Evolutionary conservation across 92 coral and sea anemone species (phyloP), one percentile per base, ranked within the genome.

Genomic region (Heliopora coerulea): DNA sequence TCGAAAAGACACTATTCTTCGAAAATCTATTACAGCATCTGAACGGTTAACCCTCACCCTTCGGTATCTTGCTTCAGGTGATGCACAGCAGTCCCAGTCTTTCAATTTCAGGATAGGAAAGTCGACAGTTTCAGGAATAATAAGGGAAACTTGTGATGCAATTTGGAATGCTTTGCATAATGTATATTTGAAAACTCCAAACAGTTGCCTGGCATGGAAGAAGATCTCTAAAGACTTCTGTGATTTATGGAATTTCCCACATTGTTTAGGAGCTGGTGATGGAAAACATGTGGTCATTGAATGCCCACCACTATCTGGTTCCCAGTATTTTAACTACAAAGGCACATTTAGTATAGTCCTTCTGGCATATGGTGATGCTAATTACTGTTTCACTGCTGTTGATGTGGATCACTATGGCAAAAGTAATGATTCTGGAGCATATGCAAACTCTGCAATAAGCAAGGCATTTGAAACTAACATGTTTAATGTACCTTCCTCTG

Each of bases 361-460:
- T 18, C 41, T 87, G 91, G 91, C 86, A 65, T 74, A 80, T 31
- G 84, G 91, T 79, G 91, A 87, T 87, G 86, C 84, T 9, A 26
- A 61, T 30, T 87, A 80, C 60, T 57, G 62, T 32, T 87, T 84
- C 61, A 75, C 80, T 48, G 41, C 80, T 10, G 86, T 87, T 3
- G 50, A 82, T 52, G 81, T 87, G 24, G 91, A 88, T 26, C 80
- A 79, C 72, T 84, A 72, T 49, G 84, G 88, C 11, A 82, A 84
- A 50, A 84, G 81, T 80, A 82, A 74, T 54, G 92, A 88, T 81
- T 79, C 83, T 78, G 87, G 87, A 11, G 68, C 85, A 42, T 81
- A 81, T 63, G 63, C 28, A 59, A 56, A 85, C 64, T 88, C 92
- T 0, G 48, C 81, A 21, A 83, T 86, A 79, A 87, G 84, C 44